Base-by-base conservation (phyloP, 2,113 vertebrate species). In the Zosterops lateralis region DNA sequence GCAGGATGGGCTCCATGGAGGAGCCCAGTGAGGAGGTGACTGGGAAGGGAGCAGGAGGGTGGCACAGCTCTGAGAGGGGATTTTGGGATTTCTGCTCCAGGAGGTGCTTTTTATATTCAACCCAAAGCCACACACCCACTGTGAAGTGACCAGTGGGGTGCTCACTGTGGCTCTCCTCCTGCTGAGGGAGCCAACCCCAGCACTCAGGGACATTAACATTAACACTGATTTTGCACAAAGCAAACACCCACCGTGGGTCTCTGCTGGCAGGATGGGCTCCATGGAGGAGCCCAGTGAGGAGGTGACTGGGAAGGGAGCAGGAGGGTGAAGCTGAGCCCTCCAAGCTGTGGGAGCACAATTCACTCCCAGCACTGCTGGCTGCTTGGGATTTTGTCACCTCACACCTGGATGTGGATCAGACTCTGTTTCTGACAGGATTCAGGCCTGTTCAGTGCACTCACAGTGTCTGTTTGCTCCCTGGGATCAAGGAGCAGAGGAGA, bases 21-120 rank as follows among this genome's bases (percentile, higher is more conserved):
- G 9, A 36, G 9, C 36, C 36, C 36, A 36, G 36, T 36, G 36
- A 36, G 36, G 36, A 36, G 36, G 36, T 36, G 36, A 36, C 36
- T 36, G 36, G 36, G 36, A 36, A 36, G 9, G 36, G 36, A 36
- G 36, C 36, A 36, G 36, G 0, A 28, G 64, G 53, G 17, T 10
- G 15, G 14, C 3, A 6, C 0, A 1, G 28, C 0, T 60, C 57
- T 61, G 0, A 28, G 58, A 57, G 17, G 12, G 15, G 51, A 25
- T 2, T 34, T 2, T 1, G 42, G 67, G 60, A 34, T 51, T 65
- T 51, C 36, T 64, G 32, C 45, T 14, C 7, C 3, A 26, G 47
- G 44, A 61, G 60, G 28, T 10, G 73, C 10, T 74, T 74, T 87
- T 15, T 9, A 14, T 9, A 14, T 9, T 20, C 8, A 36, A 2